Base-by-base conservation (phyloP, 2,113 vertebrate genomes). In the Sylvilagus bachmani region DNA sequence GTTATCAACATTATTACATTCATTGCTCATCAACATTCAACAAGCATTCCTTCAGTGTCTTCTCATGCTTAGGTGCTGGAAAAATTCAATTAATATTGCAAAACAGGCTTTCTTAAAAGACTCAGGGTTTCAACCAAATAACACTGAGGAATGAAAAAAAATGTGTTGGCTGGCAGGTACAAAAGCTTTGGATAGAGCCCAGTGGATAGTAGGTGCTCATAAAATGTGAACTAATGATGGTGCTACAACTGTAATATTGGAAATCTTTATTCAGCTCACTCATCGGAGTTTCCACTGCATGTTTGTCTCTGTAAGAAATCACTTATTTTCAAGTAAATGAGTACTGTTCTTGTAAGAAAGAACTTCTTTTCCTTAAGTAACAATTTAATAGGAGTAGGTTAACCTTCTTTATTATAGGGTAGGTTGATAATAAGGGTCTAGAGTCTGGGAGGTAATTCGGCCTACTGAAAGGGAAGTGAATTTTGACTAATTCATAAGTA, bases 341-440 rank as follows among this genome's bases (percentile, higher is more conserved):
- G 66, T 36, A 55, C 83, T 81, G 75, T 71, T 95, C 66, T 93
- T 78, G 49, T 81, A 73, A 89, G 89, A 93, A 84, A 86, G 24
- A 86, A 78, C n/a, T 25, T 81, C 67, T 90, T 95, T 90, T 93
- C 89, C 92, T 78, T 92, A 90, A 96, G 91, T 86, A 97, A 96
- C 85, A 93, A 85, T 95, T 94, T 94, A 83, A 91, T 86, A 83
- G 82, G 29, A 83, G 71, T 58, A 95, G 61, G 84, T 93, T 94
- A 94, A 91, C 73, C 96, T 91, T 89, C 55, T 88, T 96, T 96
- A 92, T 89, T 88, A 90, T 38, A 97, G 53, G 51, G 70, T 92
- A 86, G 78, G 66, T 36, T 93, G 78, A 90, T 92, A 96, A 70
- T 87, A 93, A 92, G 53, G 82, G 53, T 84, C 83, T 71, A 44